Percentiles rank a stretch among this genome's conserved stretches.
Conservation (phyloP, 1,140 invertebrate genomes). For the Cyclargus thomasi region DNA sequence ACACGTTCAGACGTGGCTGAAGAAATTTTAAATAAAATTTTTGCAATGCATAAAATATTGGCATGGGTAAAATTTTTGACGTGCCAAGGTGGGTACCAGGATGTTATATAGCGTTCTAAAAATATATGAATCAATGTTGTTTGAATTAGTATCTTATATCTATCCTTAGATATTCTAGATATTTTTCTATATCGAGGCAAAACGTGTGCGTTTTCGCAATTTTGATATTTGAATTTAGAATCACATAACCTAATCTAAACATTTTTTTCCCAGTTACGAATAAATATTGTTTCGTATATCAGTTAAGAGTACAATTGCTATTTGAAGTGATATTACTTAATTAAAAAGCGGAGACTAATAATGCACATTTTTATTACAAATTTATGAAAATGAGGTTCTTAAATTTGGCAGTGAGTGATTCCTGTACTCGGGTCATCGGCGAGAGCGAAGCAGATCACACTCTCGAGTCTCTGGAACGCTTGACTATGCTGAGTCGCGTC, state of each 20-base stretch:
- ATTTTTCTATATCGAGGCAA: no score
- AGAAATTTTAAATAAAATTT: constrained; percentile 2
- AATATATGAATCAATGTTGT: no score
- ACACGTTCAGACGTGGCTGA: not conserved
- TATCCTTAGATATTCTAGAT: no score
- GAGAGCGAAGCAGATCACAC: constrained; percentile 48
- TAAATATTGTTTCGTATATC: no score
- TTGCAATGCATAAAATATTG: not conserved
- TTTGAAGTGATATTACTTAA: not conserved
- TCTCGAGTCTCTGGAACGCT: constrained; percentile 32
- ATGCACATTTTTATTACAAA: not conserved
- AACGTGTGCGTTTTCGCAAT: no score
- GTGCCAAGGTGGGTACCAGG: not conserved
- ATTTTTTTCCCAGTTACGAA: no score
- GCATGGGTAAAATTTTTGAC: not conserved
- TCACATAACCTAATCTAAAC: no score
- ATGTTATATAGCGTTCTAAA: not conserved
- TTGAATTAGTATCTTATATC: no score
- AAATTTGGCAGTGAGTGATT: constrained; percentile 36
- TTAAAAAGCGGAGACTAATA: not conserved
- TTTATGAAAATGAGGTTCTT: constrained; percentile 10
- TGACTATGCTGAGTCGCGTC: constrained; percentile 28
- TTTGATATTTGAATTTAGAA: no score
- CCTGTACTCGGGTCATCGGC: constrained; percentile 39
- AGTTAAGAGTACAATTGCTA: no score